phyloP scores from a whole-genome alignment of 2,113 vertebrate genomes.

The Corythaixoides concolor region DNA sequence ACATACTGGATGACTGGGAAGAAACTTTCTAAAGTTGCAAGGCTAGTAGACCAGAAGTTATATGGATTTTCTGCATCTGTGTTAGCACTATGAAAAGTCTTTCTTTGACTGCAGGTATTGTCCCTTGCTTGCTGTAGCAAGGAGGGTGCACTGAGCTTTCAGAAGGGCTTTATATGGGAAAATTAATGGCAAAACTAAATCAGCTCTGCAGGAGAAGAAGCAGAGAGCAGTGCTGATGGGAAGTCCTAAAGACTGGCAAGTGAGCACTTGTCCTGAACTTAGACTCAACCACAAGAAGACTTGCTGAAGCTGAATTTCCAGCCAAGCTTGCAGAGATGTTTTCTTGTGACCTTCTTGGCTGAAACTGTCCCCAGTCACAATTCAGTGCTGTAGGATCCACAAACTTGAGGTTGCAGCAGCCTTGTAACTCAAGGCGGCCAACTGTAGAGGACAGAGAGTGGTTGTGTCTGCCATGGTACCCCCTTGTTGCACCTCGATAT shows the following conservation, averaged over 20 bases:
- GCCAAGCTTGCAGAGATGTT: neutral
- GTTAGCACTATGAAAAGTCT: neutral
- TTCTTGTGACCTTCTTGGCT: neutral
- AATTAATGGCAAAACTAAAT: neutral
- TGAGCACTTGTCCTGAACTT: neutral
- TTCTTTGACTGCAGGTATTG: neutral
- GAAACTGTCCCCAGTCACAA: neutral
- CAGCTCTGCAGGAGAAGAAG: neutral
- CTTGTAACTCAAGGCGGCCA: neutral
- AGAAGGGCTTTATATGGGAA: neutral
- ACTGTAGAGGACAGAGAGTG: neutral
- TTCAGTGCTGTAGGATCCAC: neutral
- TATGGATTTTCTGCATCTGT: neutral
- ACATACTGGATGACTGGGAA: neutral
- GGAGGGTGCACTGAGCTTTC: neutral
- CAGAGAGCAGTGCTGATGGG: neutral
- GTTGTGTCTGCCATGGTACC: neutral
- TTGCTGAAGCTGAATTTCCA: neutral
- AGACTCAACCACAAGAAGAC: neutral
- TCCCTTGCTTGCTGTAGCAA: neutral
- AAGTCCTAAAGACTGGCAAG: neutral
- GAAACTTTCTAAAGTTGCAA: neutral
- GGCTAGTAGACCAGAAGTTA: neutral
- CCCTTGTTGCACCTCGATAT: fast-evolving
- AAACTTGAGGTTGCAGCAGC: neutral